Percentiles rank a stretch among this genome's conserved stretches.
phyloP scores from a whole-genome alignment of 2,888 invertebrate species.

The Venusia cambrica region DNA sequence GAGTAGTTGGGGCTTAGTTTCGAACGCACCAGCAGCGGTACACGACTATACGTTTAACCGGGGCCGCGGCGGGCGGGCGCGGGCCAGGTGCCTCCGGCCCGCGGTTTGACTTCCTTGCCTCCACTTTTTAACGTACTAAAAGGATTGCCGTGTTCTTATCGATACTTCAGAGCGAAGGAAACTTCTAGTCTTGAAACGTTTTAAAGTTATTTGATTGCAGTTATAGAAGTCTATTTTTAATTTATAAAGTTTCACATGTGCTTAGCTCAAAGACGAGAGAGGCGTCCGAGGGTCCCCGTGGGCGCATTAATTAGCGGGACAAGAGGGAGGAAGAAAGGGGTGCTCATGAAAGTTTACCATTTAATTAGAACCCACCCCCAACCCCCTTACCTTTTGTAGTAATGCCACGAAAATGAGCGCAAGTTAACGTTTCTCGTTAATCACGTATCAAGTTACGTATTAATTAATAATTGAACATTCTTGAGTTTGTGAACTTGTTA shows the following conservation, averaged over 20 bases:
- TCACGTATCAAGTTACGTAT: slow-evolving; percentile 51
- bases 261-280: slow-evolving; percentile 41
- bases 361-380: slow-evolving; percentile 74
- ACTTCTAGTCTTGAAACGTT: slow-evolving; percentile 33
- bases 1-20: slow-evolving; percentile 73
- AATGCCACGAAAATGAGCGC: slow-evolving; percentile 61
- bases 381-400: slow-evolving; percentile 67
- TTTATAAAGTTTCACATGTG: slow-evolving; percentile 30
- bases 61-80: slow-evolving; percentile 36
- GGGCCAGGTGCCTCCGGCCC: slow-evolving; percentile 41
- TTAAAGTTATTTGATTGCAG: slow-evolving; percentile 26
- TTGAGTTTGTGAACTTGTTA: slow-evolving; percentile 20
- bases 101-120: slow-evolving; percentile 57
- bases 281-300: slow-evolving; percentile 60
- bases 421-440: slow-evolving; percentile 70
- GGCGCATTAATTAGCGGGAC: slow-evolving; percentile 76
- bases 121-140: slow-evolving; percentile 72
- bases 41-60: slow-evolving; percentile 75
- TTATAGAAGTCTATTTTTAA: slow-evolving; percentile 13
- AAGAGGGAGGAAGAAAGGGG: slow-evolving; percentile 46
- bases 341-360: slow-evolving; percentile 79
- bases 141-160: slow-evolving; percentile 76
- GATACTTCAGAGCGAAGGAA: slow-evolving; percentile 53
- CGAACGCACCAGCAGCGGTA: slow-evolving; percentile 63
- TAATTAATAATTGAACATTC: slow-evolving; percentile 34